Evolutionary conservation across 2,113 vertebrate species (phyloP).

Genomic region (Oryzias javanicus): DNA sequence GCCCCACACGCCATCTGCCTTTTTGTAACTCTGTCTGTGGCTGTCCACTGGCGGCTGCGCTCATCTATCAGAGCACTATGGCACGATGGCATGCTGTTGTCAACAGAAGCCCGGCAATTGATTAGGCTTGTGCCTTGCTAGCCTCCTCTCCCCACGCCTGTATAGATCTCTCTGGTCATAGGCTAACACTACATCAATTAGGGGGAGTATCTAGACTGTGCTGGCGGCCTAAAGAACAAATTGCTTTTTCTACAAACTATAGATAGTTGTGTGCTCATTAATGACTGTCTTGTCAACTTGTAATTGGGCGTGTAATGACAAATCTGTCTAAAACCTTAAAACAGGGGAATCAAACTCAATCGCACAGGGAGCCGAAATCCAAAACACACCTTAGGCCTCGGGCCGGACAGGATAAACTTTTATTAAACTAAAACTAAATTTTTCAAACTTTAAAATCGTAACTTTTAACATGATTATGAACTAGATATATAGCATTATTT

Average conservation of each 20-base stretch:
- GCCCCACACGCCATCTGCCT: conserved; percentile 34
- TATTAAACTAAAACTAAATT: too few species aligned
- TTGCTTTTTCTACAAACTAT: conserved; percentile 60
- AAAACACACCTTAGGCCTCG: too few species aligned
- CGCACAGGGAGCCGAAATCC: too few species aligned
- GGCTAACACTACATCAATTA: conserved; percentile 73
- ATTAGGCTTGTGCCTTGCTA: conserved; percentile 61
- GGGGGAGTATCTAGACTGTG: conserved; percentile 65
- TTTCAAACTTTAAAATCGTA: too few species aligned
- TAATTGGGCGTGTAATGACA: conserved; percentile 58
- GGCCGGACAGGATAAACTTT: too few species aligned
- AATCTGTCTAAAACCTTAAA: conserved; percentile 42
- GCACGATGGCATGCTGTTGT: conserved; percentile 69
- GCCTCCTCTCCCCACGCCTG: conserved; percentile 44
- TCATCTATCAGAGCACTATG: conserved; percentile 65
- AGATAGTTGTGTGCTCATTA: conserved; percentile 58
- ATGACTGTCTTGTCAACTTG: conserved; percentile 56
- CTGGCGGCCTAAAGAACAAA: conserved; percentile 67
- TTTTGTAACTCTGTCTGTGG: conserved; percentile 41
- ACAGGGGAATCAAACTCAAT: not conserved
- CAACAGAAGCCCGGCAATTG: conserved; percentile 66
- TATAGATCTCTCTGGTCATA: conserved; percentile 67
- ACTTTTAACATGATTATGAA: too few species aligned
- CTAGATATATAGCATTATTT: too few species aligned
- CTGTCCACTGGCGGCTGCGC: conserved; percentile 39